Conservation (phyloP, 2,797 vertebrate genomes). For the Dryobates pubescens region DNA sequence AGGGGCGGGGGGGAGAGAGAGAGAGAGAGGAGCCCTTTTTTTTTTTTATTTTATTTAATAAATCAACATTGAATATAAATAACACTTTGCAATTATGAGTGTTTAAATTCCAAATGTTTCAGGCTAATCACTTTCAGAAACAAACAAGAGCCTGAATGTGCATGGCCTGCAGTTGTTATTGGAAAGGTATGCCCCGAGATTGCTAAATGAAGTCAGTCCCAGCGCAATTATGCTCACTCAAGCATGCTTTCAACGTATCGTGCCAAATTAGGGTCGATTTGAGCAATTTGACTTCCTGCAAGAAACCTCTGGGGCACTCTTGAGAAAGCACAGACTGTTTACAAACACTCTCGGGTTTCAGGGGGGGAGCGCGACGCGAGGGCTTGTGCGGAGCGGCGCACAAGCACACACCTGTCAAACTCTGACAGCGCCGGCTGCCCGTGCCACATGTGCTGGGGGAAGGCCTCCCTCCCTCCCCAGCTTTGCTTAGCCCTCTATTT, state of each 20-base stretch:
- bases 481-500: constrained; percentile 25
- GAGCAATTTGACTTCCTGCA: constrained; percentile 88
- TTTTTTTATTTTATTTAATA: constrained; percentile 78
- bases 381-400: constrained; percentile 49
- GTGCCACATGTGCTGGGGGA: constrained; percentile 57
- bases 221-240: constrained; percentile 87
- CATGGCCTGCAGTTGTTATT: constrained; percentile 84
- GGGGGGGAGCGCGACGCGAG: constrained; percentile 68
- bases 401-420: constrained; percentile 83
- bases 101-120: constrained; percentile 81
- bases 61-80: constrained; percentile 80
- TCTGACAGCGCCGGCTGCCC: constrained; percentile 51
- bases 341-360: constrained; percentile 88
- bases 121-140: constrained; percentile 84
- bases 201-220: constrained; percentile 80
- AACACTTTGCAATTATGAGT: constrained; percentile 77
- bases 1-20: background rate
- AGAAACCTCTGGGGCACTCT: constrained; percentile 83
- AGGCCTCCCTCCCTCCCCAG: background rate
- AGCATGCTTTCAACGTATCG: constrained; percentile 82
- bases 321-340: constrained; percentile 92
- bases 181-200: constrained; percentile 82
- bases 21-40: background rate
- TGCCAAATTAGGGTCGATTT: constrained; percentile 90
- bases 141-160: constrained; percentile 80